Conservation (phyloP, 2,888 invertebrate species). For the Ecliptopera silaceata region DNA sequence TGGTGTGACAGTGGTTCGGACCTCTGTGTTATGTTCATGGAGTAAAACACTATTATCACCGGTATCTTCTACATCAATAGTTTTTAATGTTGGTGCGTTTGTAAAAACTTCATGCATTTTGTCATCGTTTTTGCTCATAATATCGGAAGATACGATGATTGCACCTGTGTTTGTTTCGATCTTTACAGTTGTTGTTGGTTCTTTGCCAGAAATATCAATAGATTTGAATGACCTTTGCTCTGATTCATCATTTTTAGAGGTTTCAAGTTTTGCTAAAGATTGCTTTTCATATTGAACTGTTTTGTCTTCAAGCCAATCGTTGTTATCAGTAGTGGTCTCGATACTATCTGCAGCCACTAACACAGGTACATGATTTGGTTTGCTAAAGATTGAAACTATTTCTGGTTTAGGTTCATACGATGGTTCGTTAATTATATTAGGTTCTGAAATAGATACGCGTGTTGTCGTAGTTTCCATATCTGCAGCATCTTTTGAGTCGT, state of each 20-base stretch:
- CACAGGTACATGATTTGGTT: conserved; percentile 32
- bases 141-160: not conserved
- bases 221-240: conserved; percentile 60
- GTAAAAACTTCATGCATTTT: conserved; percentile 16
- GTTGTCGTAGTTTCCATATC: conserved; percentile 46
- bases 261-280: conserved; percentile 19
- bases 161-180: conserved; percentile 1
- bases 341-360: conserved; percentile 26
- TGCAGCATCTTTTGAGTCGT: conserved; percentile 36
- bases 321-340: conserved; percentile 45
- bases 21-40: conserved; percentile 4
- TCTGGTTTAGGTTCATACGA: conserved; percentile 59
- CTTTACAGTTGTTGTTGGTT: conserved; percentile 36
- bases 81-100: conserved; percentile 17
- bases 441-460: conserved; percentile 52
- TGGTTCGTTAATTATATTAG: conserved; percentile 53
- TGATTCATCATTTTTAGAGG: conserved; percentile 38
- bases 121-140: conserved; percentile 5
- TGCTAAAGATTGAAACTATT: conserved; percentile 52
- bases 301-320: conserved; percentile 58
- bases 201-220: conserved; percentile 45
- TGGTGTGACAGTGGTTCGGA: conserved; percentile 33
- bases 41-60: not conserved
- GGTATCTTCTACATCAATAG: conserved; percentile 12
- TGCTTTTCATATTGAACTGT: conserved; percentile 33